Evolutionary conservation across 2,888 invertebrate genomes (phyloP).

Genomic region (Caradrina clavipalpis): DNA sequence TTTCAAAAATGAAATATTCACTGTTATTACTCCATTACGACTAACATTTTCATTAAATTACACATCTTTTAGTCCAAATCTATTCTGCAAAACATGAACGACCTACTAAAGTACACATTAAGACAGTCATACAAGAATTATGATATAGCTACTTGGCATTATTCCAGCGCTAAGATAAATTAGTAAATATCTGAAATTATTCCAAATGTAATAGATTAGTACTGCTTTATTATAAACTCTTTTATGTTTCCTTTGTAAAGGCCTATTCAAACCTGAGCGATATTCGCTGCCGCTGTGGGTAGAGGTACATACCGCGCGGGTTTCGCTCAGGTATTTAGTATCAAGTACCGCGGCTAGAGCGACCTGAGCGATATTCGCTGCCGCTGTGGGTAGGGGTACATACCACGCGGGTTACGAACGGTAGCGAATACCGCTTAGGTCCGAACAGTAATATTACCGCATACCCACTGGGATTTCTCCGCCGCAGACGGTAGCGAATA

Average conservation of each 20-base stretch:
- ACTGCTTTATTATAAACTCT: slow-evolving; percentile 43
- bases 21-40: slow-evolving; percentile 30
- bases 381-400: too few relatives aligned
- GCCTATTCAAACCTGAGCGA: too few relatives aligned
- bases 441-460: too few relatives aligned
- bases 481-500: too few relatives aligned
- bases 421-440: too few relatives aligned
- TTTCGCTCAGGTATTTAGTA: too few relatives aligned
- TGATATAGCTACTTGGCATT: slow-evolving; percentile 64
- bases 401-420: too few relatives aligned
- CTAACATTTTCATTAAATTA: slow-evolving; percentile 38
- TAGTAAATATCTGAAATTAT: slow-evolving; percentile 60
- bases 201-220: slow-evolving; percentile 58
- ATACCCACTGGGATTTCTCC: too few relatives aligned
- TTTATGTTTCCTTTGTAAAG: slow-evolving; percentile 31
- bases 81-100: slow-evolving; percentile 44
- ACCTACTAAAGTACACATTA: slow-evolving; percentile 41
- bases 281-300: too few relatives aligned
- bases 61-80: slow-evolving; percentile 30
- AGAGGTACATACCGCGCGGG: too few relatives aligned
- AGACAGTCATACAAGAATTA: slow-evolving; percentile 41
- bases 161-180: slow-evolving; percentile 67
- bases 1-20: slow-evolving; percentile 24
- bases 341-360: too few relatives aligned
- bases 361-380: too few relatives aligned